These are phyloP conservation scores for Caradrina clavipalpis DNA, from an alignment of 2,888 invertebrate genomes.

Conservation along the genomic window DNA sequence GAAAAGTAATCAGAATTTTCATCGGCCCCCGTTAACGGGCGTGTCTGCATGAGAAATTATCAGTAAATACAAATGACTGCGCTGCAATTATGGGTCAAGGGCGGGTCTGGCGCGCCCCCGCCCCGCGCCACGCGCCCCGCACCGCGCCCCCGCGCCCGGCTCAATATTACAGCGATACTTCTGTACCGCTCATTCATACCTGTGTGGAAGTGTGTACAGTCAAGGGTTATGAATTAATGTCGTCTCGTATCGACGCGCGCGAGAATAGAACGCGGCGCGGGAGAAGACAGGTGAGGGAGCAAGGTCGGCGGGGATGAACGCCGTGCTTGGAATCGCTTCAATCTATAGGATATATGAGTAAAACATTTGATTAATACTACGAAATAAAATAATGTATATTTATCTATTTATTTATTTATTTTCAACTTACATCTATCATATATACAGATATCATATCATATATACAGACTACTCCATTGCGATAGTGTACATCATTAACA, in stretches of 20 bases:
- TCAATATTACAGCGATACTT: constrained; percentile 47
- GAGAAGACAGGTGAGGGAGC: constrained; percentile 5
- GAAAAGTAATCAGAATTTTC: neutral
- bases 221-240: constrained; percentile 33
- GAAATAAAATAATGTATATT: neutral
- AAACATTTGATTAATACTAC: neutral
- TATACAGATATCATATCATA: too few relatives aligned
- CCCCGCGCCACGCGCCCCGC: neutral
- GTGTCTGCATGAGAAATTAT: constrained; percentile 21
- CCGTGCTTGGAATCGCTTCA: neutral
- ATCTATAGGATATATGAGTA: neutral
- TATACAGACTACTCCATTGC: too few relatives aligned
- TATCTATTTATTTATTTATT: too few relatives aligned
- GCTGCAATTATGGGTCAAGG: constrained; percentile 55
- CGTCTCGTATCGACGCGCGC: constrained; percentile 15
- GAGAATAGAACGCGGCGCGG: neutral
- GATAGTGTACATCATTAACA: too few relatives aligned
- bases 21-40: constrained; percentile 7
- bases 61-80: constrained; percentile 38
- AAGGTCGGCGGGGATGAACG: constrained; percentile 8
- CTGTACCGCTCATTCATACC: constrained; percentile 48
- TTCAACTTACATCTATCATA: too few relatives aligned
- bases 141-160: constrained; percentile 16
- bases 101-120: constrained; percentile 24
- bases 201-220: constrained; percentile 28